phyloP scores from a whole-genome alignment of 2,797 vertebrate species.

The Lagorchestes hirsutus region DNA sequence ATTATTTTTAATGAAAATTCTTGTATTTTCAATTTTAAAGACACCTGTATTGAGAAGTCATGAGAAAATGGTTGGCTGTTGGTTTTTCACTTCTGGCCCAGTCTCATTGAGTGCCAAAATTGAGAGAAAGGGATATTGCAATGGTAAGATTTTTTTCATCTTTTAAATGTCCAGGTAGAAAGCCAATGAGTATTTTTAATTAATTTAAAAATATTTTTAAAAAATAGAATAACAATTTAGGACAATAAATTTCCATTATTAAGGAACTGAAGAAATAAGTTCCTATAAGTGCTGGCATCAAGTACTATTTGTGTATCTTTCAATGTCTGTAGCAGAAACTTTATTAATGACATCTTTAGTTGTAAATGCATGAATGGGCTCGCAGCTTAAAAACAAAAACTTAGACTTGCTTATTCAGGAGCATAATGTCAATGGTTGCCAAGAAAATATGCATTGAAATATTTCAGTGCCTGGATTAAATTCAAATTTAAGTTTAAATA shows the following conservation, averaged over 20 bases:
- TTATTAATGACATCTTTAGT: neutral
- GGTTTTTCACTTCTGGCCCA: conserved; percentile 90
- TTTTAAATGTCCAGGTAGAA: neutral
- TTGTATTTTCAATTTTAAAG: conserved; percentile 81
- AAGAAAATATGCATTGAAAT: neutral
- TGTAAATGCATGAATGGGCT: neutral
- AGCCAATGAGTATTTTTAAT: neutral
- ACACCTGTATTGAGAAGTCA: conserved; percentile 86
- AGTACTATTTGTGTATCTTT: neutral
- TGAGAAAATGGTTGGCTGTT: conserved; percentile 91
- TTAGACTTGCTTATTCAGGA: neutral
- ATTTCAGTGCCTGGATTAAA: neutral
- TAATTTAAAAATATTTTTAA: conserved; percentile 13
- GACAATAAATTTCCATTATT: neutral
- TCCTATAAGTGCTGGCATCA: neutral
- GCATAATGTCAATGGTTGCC: neutral
- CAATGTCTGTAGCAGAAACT: neutral
- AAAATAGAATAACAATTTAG: neutral
- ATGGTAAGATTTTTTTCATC: conserved; percentile 83
- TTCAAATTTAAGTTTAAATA: neutral
- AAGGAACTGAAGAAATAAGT: neutral
- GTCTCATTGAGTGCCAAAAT: conserved; percentile 91
- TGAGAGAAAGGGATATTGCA: conserved; percentile 90
- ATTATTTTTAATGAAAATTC: conserved; percentile 26
- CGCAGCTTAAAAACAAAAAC: neutral